phyloP scores from a whole-genome alignment of 2,113 vertebrate genomes.

The Trematocara stigmaticum region DNA sequence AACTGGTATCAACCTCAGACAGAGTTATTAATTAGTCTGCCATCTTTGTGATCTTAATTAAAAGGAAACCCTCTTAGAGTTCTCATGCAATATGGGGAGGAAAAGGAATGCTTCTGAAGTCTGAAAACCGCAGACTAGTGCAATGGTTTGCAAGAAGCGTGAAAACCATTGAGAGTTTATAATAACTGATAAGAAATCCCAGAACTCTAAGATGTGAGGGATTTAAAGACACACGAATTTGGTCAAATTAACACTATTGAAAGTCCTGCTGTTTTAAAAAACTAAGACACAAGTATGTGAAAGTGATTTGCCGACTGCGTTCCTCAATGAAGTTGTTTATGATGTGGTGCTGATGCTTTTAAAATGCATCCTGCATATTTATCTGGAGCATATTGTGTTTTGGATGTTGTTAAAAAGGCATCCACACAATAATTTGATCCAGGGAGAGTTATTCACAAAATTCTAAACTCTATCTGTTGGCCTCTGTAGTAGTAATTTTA shows the following conservation, averaged over 20 bases:
- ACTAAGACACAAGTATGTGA: not conserved
- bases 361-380: not conserved
- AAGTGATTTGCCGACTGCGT: fast-evolving
- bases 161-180: not conserved
- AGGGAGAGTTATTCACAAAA: not conserved
- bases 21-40: not conserved
- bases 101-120: not conserved
- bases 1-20: not conserved
- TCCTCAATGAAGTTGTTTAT: not conserved
- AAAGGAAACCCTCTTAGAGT: not conserved
- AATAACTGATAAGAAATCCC: not conserved
- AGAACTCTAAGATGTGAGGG: not conserved
- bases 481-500: not conserved
- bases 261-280: not conserved
- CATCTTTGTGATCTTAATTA: not conserved
- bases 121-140: not conserved
- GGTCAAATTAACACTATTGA: not conserved
- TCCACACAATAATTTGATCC: not conserved
- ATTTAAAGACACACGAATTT: not conserved
- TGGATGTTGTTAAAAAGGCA: not conserved
- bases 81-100: not conserved
- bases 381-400: not conserved
- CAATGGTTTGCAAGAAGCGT: not conserved
- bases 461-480: not conserved
- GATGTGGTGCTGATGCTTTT: not conserved